Evolutionary conservation across 2,797 vertebrate species (phyloP), one percentile per base, ranked within the genome.

Genomic region (Rhincodon typus): DNA sequence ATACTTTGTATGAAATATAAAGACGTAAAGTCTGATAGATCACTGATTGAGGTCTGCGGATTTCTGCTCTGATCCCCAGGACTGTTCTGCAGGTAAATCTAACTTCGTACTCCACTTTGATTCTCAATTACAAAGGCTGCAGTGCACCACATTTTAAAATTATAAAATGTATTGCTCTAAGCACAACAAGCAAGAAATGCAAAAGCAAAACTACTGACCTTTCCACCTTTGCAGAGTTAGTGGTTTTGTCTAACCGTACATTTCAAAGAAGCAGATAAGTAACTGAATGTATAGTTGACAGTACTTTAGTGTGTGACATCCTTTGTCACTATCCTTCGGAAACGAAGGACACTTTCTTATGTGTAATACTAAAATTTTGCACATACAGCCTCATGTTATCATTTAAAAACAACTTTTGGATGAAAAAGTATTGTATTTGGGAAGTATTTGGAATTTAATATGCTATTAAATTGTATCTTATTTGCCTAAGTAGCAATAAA

Each of bases 111-210:
- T 23, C 23, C n/a, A 42, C 21, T 12, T n/a, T 67, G 90, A n/a
- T 93, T 84, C 90, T 67, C n/a, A 93, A n/a, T 69, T 93, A 93
- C 66, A 69, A 93, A 38, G 30, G 62, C 57, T 91, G 88, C 62
- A 42, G 66, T 93, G 25, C 69, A 93, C 66, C 90, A 93, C 90
- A 1, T 34, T 90, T 34, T 13, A 90, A 90, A 90, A 53, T 91
- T 62, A 66, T 67, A 42, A 19, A 69, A 42, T 25, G 57, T 69
- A 66, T 93, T 38, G 21, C 90, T 93, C 34, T 2, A 69, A 93
- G 66, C 90, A 13, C 21, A 19, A 23, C n/a, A 46, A 42, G 88
- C 88, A 30, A 90, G 34, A 66, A n/a, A 25, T 93, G 90, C 90
- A 93, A 93, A 3, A 42, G 21, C 66, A 93, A 69, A 93, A 38